These are phyloP conservation scores for Caenorhabditis inopinata DNA, from an alignment of 1,140 invertebrate species.

Conservation along the genomic window DNA sequence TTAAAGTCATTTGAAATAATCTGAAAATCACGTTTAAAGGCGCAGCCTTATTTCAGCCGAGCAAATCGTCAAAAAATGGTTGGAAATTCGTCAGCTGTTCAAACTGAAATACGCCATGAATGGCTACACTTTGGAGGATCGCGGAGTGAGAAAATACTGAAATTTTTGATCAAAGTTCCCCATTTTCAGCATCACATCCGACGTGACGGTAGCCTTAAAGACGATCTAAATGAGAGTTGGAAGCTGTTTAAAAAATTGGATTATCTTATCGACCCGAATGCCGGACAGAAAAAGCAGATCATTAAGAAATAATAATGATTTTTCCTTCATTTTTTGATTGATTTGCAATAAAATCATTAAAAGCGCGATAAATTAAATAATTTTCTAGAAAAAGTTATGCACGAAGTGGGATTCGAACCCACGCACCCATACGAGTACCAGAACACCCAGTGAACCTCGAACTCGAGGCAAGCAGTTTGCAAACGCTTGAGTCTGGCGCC, in stretches of 20 bases:
- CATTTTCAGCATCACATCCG: slow-evolving; percentile 64
- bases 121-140: background rate
- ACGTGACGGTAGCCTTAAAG: slow-evolving; percentile 74
- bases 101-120: background rate
- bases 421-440: slow-evolving; percentile 35
- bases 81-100: background rate
- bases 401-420: slow-evolving; percentile 40
- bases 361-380: too few species aligned
- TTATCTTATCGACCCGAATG: background rate
- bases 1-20: too few species aligned
- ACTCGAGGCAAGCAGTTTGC: slow-evolving; percentile 10
- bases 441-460: slow-evolving; percentile 20
- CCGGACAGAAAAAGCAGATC: background rate
- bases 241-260: background rate
- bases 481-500: slow-evolving; percentile 62
- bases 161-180: background rate
- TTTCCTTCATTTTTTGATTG: too few species aligned
- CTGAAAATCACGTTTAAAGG: background rate
- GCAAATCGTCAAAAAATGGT: background rate
- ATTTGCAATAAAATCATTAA: too few species aligned
- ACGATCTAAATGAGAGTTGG: background rate
- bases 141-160: background rate
- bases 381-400: slow-evolving; percentile 17
- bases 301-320: too few species aligned
- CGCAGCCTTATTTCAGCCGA: background rate